Conservation (phyloP, 2,113 vertebrate species). For the Trogon melanurus region DNA sequence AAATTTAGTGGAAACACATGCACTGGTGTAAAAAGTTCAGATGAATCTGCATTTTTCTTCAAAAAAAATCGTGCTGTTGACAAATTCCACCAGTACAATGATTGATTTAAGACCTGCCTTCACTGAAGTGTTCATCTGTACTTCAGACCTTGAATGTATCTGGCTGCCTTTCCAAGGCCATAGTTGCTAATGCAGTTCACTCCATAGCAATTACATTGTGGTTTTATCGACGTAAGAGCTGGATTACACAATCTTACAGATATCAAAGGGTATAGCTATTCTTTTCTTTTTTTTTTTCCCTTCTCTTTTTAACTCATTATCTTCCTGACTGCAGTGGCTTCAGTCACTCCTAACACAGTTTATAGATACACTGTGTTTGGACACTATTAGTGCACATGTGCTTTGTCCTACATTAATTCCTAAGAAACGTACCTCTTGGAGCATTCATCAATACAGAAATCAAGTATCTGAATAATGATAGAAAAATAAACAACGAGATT, state of each 20-base stretch:
- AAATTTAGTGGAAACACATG: conserved; percentile 46
- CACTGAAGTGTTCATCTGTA: neutral
- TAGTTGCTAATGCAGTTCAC: conserved; percentile 25
- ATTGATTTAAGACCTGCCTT: conserved; percentile 28
- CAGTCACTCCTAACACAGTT: neutral
- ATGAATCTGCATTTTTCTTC: conserved; percentile 45
- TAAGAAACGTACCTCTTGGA: neutral
- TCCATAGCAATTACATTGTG: conserved; percentile 38
- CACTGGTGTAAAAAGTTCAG: conserved; percentile 41
- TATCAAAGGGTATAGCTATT: conserved; percentile 29
- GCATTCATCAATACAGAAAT: neutral
- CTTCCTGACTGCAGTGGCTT: neutral
- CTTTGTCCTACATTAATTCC: neutral
- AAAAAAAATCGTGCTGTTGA: conserved; percentile 31
- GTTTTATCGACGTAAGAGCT: conserved; percentile 37
- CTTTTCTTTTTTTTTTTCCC: neutral
- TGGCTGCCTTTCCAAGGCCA: conserved; percentile 52
- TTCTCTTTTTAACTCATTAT: neutral
- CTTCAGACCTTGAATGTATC: conserved; percentile 19
- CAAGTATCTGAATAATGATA: neutral
- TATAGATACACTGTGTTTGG: conserved; percentile 12
- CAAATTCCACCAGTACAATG: conserved; percentile 6
- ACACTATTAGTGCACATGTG: neutral
- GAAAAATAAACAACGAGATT: conserved; percentile 7
- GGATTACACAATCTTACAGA: conserved; percentile 40